A percentile compares a stretch with the other conserved stretches of the same genome.
phyloP scores from a whole-genome alignment of 2,888 invertebrate genomes.

The Chrysodeixis includens region DNA sequence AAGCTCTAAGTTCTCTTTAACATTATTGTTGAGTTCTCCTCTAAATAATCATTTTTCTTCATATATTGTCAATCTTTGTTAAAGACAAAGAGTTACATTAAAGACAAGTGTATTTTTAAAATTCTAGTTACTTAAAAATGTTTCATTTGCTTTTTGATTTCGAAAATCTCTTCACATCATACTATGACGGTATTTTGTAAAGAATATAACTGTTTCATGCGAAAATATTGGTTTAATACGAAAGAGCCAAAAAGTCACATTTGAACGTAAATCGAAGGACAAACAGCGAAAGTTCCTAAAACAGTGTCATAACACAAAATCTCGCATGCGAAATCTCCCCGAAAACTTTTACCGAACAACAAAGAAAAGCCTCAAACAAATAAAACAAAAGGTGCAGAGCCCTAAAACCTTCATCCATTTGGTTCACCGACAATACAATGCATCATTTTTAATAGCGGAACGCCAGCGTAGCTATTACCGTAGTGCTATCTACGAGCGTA shows the following conservation, averaged over 20 bases:
- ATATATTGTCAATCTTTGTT: too few relatives aligned
- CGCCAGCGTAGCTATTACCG: conserved; percentile 56
- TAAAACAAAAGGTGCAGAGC: conserved; percentile 47
- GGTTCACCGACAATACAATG: conserved; percentile 64
- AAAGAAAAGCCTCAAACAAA: conserved; percentile 41
- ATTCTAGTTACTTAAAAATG: too few relatives aligned
- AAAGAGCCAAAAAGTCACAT: background rate
- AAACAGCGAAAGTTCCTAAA: background rate
- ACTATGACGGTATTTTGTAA: too few relatives aligned
- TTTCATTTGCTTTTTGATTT: too few relatives aligned
- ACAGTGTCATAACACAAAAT: background rate
- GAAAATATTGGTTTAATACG: too few relatives aligned
- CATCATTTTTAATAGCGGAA: conserved; percentile 65
- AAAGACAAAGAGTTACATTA: too few relatives aligned
- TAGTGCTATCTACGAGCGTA: conserved; percentile 55
- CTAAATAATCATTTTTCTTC: background rate
- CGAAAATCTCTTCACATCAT: too few relatives aligned
- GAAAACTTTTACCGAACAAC: conserved; percentile 15
- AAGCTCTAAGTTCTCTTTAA: background rate
- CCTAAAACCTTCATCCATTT: conserved; percentile 57
- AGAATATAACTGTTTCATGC: too few relatives aligned
- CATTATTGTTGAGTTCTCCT: background rate
- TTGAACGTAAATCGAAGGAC: background rate
- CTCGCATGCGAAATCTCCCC: conserved; percentile 2
- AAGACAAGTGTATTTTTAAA: too few relatives aligned